Conservation (phyloP, 53 echinoderm and acorn worm species). For the Antedon mediterranea region DNA sequence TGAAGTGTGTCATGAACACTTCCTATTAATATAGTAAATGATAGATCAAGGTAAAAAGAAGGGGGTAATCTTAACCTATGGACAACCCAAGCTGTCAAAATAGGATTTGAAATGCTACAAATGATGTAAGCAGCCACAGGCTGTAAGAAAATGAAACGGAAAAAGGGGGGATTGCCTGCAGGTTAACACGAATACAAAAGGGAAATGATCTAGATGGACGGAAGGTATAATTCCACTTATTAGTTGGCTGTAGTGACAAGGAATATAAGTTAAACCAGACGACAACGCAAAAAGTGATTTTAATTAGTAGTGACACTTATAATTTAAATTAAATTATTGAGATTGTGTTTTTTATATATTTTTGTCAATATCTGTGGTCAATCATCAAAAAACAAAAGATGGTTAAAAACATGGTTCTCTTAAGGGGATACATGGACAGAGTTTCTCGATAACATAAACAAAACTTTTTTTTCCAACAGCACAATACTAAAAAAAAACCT, state of each 20-base stretch:
- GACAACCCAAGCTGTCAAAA: not conserved
- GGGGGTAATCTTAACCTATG: not conserved
- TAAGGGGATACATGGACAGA: not conserved
- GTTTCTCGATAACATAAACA: no score
- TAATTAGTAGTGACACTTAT: not conserved
- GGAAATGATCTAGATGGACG: not conserved
- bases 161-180: not conserved
- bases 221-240: not conserved
- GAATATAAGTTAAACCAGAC: not conserved
- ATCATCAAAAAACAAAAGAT: not conserved
- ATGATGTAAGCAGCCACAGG: not conserved
- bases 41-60: not conserved
- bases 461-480: no score
- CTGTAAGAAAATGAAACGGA: not conserved
- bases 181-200: not conserved
- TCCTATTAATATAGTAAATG: not conserved
- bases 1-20: not conserved
- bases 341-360: not conserved
- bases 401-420: not conserved
- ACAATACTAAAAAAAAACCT: no score
- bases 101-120: not conserved
- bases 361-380: not conserved
- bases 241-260: not conserved
- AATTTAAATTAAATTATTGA: not conserved
- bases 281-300: not conserved